Evolutionary conservation across 2,888 invertebrate species (phyloP).

Genomic region (Busseola fusca): DNA sequence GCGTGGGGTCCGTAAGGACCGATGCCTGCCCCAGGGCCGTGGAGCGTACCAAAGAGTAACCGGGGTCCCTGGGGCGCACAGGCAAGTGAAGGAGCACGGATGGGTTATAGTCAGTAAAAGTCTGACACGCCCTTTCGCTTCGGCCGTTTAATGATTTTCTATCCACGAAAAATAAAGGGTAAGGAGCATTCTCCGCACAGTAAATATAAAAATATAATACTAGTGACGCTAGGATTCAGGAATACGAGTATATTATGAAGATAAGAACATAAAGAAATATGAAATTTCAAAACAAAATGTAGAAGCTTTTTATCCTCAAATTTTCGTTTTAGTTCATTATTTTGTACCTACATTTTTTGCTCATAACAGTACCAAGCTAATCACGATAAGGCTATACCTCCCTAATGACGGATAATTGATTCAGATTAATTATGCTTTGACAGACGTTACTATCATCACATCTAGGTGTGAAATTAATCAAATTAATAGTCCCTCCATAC

Average conservation of each 20-base stretch:
- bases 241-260: neutral
- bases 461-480: constrained; percentile 21
- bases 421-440: constrained; percentile 21
- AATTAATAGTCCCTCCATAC: constrained; percentile 14
- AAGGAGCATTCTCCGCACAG: neutral
- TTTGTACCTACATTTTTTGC: neutral
- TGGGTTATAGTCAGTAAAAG: too few species aligned
- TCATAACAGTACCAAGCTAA: neutral
- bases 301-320: neutral
- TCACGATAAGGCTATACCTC: neutral
- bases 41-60: too few species aligned
- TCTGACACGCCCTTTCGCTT: too few species aligned
- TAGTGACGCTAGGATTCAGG: neutral
- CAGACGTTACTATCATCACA: constrained; percentile 10
- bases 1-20: too few species aligned
- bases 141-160: too few species aligned
- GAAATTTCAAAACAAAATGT: neutral
- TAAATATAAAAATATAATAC: neutral
- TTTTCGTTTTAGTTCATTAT: neutral
- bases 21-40: too few species aligned
- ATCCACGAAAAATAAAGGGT: too few species aligned
- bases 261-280: neutral
- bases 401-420: constrained; percentile 19
- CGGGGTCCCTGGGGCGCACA: too few species aligned
- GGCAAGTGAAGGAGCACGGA: too few species aligned